Evolutionary conservation across 2,888 invertebrate genomes (phyloP), one percentile per base, ranked within the genome.

Genomic region (Pogonocherus hispidulus): DNA sequence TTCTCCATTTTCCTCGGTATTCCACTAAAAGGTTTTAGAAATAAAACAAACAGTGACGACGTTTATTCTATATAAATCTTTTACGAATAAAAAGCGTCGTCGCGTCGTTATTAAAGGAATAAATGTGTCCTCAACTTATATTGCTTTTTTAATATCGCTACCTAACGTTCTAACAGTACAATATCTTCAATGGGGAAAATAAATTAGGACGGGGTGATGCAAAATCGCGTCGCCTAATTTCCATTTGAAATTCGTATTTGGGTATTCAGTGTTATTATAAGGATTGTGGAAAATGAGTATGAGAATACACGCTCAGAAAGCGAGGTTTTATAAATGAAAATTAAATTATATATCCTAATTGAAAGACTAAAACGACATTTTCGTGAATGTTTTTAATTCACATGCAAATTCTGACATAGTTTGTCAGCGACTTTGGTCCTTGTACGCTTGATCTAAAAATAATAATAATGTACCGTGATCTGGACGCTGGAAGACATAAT

Each of bases 361-460:
- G 41, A 19, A 41, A 37, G 19, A 19, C 37, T 37, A 37, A 20
- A 22, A 52, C 22, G 49, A 22, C 23, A 22, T 51, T 51, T 23
- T 51, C 22, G 16, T 16, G 35, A 55, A 55, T 35, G 55, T 55
- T 55, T 55, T 55, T 55, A 55, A 55, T 55, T 55, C 55, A 55
- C 20, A 55, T 55, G 55, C 55, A 55, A 55, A 55, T 55, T 22
- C 19, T 14, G 22, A 41, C 55, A 55, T 37, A 22, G 37, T 35
- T 55, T 16, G 8, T n/a, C 27, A 18, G 11, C 16, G 32, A 32
- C 27, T 18, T 19, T 52, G 14, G 52, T 11, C 14, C 32, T 32
- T 16, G 3, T 32, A 1, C 14, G 41, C 41, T 41, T 32, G 23
- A 51, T 51, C 23, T 51, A n/a, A 51, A 23, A 23, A 23, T 11